Percentiles rank a stretch among this genome's conserved stretches.
These are phyloP conservation scores for Lonchura striata DNA, from an alignment of 2,113 vertebrate species.

Conservation along the genomic window DNA sequence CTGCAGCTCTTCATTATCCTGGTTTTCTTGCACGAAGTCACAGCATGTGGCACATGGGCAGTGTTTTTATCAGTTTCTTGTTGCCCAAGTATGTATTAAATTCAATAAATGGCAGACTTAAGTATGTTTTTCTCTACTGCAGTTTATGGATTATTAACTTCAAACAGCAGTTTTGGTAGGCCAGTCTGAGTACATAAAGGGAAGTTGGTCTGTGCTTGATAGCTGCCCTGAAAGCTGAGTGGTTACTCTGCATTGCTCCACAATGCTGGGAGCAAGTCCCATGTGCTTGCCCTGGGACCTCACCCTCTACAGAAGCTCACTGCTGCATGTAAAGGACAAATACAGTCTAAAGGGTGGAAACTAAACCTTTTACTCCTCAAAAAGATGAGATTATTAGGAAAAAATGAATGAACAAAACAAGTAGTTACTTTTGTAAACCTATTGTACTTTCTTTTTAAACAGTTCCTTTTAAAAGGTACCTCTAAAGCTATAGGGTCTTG, in stretches of 20 bases:
- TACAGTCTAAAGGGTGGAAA: background rate
- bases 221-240: background rate
- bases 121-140: background rate
- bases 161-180: background rate
- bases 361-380: background rate
- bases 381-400: background rate
- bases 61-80: background rate
- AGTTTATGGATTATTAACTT: background rate
- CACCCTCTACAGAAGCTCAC: fast-evolving
- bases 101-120: background rate
- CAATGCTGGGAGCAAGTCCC: background rate
- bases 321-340: background rate
- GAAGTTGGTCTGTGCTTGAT: background rate
- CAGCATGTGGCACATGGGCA: background rate
- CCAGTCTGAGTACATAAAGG: background rate
- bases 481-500: background rate
- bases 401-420: background rate
- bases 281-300: background rate
- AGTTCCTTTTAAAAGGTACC: background rate
- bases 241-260: background rate
- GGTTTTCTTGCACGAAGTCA: background rate
- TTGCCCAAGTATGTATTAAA: background rate
- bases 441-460: background rate
- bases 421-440: background rate
- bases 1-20: background rate